A percentile compares a stretch with the other conserved stretches of the same genome.
Conservation (phyloP, 2,113 vertebrate genomes). For the Mystacornis crossleyi region DNA sequence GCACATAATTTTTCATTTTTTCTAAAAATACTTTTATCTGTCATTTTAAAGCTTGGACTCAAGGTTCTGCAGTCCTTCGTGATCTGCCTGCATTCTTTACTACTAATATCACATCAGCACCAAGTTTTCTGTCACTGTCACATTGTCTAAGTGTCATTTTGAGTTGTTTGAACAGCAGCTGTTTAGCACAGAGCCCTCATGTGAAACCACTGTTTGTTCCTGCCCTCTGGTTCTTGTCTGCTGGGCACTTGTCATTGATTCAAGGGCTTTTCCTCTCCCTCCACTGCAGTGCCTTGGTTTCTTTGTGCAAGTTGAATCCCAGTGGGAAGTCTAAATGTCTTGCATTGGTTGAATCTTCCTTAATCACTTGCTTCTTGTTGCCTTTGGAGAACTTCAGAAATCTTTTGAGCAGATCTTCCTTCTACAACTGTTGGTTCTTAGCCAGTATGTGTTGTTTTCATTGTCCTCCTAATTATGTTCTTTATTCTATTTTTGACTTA, state of each 20-base stretch:
- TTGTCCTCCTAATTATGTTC: not conserved
- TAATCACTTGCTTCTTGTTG: not conserved
- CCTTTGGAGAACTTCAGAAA: not conserved
- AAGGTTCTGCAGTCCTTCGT: not conserved
- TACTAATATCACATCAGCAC: not conserved
- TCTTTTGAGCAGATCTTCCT: not conserved
- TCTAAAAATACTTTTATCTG: not conserved
- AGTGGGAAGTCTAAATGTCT: not conserved
- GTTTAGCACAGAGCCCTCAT: not conserved
- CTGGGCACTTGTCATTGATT: not conserved
- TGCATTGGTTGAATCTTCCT: not conserved
- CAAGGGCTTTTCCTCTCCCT: not conserved
- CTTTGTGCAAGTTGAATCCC: not conserved
- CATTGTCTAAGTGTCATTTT: not conserved
- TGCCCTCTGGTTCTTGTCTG: slow-evolving; percentile 9
- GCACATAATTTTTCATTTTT: not conserved
- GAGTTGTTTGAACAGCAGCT: not conserved
- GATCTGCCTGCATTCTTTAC: not conserved
- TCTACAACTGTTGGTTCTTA: not conserved
- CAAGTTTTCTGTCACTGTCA: not conserved
- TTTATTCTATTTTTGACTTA: not conserved
- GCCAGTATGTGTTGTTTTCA: not conserved
- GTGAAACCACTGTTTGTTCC: not conserved
- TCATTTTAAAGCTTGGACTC: not conserved
- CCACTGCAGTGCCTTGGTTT: not conserved